These are phyloP conservation scores for Myathropa florea DNA, from an alignment of 2,888 invertebrate species.

Conservation along the genomic window DNA sequence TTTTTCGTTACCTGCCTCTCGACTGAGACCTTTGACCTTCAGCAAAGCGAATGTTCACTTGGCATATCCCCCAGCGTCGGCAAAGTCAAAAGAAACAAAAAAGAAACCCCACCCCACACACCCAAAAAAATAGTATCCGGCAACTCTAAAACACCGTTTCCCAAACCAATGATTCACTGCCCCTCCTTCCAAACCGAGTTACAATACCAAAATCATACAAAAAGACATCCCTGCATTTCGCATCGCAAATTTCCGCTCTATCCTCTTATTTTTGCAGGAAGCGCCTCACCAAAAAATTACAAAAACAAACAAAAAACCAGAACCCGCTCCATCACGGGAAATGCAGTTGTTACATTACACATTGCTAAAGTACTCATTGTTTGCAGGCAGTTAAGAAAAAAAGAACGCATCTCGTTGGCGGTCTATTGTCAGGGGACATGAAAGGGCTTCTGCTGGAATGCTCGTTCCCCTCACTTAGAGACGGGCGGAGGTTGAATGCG, in stretches of 20 bases:
- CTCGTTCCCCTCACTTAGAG: neutral
- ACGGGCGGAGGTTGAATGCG: no score
- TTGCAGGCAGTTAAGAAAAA: slow-evolving; percentile 9
- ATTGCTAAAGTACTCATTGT: slow-evolving; percentile 43
- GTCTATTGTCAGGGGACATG: slow-evolving; percentile 45
- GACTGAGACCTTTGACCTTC: no score
- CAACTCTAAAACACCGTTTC: neutral
- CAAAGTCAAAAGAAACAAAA: no score
- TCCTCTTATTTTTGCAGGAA: slow-evolving; percentile 2
- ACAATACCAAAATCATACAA: neutral
- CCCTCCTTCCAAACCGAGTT: neutral
- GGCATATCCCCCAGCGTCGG: no score
- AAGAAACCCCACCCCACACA: no score
- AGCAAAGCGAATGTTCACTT: no score
- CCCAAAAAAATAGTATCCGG: no score
- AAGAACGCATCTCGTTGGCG: slow-evolving; percentile 33
- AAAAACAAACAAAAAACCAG: neutral
- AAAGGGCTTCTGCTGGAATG: slow-evolving; percentile 30
- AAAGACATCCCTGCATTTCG: neutral
- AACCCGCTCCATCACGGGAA: slow-evolving; percentile 38
- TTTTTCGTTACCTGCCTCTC: no score
- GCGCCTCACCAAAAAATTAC: slow-evolving; percentile 8
- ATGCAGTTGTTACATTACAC: slow-evolving; percentile 59
- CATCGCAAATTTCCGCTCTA: slow-evolving; percentile 6
- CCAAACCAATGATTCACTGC: neutral